Percentiles rank a stretch among this genome's conserved stretches.
phyloP scores from a whole-genome alignment of 2,888 invertebrate genomes.

The Harpalus rufipes region DNA sequence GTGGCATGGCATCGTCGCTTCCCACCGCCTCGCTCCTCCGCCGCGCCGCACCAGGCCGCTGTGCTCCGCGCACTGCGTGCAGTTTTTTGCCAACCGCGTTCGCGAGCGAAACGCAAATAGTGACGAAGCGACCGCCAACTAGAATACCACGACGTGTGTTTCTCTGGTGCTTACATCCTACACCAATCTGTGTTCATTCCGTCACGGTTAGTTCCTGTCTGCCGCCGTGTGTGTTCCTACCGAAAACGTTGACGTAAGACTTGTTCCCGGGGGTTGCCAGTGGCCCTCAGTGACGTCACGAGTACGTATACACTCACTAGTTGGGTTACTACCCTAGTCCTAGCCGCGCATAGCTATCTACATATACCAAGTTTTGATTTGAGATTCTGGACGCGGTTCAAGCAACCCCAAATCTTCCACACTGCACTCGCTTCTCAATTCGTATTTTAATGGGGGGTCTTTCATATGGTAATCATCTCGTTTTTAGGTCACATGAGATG shows the following conservation, averaged over 20 bases:
- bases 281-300: conserved; percentile 49
- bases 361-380: not conserved
- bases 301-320: conserved; percentile 11
- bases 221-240: conserved; percentile 28
- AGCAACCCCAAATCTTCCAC: conserved; percentile 44
- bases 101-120: conserved; percentile 54
- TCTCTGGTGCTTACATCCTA: conserved; percentile 9
- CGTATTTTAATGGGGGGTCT: conserved; percentile 62
- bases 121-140: conserved; percentile 40
- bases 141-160: conserved; percentile 38
- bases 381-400: conserved; percentile 32
- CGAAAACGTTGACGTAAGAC: too few species aligned
- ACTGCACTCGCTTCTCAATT: conserved; percentile 47
- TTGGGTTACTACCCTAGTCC: not conserved
- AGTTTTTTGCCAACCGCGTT: conserved; percentile 61
- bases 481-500: conserved; percentile 65
- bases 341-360: too few species aligned
- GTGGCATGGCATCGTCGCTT: conserved; percentile 42
- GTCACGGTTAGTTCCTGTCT: conserved; percentile 19
- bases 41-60: conserved; percentile 10
- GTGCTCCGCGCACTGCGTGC: conserved; percentile 43
- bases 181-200: conserved; percentile 34
- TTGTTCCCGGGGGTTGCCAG: conserved; percentile 28
- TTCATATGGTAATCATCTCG: conserved; percentile 65
- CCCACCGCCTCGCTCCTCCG: not conserved